A percentile compares a stretch with the other conserved stretches of the same genome.
Conservation (phyloP, 2,797 vertebrate genomes). For the Ctenochaetus hawaiiensis region DNA sequence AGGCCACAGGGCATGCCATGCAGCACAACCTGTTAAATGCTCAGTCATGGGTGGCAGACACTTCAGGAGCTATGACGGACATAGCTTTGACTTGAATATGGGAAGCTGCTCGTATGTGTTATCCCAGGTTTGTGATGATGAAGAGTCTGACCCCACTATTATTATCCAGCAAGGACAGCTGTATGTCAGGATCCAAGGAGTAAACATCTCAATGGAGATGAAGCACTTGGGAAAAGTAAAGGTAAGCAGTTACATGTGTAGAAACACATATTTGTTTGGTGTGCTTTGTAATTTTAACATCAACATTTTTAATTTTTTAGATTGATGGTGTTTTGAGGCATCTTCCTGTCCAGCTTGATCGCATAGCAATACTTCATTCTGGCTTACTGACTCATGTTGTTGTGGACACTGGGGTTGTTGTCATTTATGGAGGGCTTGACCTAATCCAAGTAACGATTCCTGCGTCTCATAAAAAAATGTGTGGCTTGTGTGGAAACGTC, state of each 20-base stretch:
- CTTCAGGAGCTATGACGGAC: constrained; percentile 57
- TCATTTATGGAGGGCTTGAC: constrained; percentile 53
- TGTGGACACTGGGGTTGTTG: constrained; percentile 27
- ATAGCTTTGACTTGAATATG: constrained; percentile 59
- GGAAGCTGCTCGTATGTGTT: constrained; percentile 59
- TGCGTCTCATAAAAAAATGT: constrained; percentile 30
- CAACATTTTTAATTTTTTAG: constrained; percentile 14
- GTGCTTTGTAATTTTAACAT: not conserved
- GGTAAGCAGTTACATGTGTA: constrained; percentile 40
- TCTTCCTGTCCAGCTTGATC: constrained; percentile 38
- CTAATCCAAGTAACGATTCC: constrained; percentile 45
- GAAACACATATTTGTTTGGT: not conserved
- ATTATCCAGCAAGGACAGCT: constrained; percentile 60
- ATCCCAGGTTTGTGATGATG: constrained; percentile 30
- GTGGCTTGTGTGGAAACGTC: constrained; percentile 45
- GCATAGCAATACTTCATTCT: constrained; percentile 20
- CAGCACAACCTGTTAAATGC: constrained; percentile 50
- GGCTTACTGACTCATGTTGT: constrained; percentile 23
- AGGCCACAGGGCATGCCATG: constrained; percentile 73
- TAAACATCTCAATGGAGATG: constrained; percentile 32
- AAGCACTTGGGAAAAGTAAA: constrained; percentile 50
- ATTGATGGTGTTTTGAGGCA: constrained; percentile 26
- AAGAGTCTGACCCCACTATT: constrained; percentile 38
- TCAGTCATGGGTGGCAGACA: constrained; percentile 54
- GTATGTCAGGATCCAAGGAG: constrained; percentile 31